Evolutionary conservation across 1,140 invertebrate species (phyloP).

Genomic region (Linepithema humile): DNA sequence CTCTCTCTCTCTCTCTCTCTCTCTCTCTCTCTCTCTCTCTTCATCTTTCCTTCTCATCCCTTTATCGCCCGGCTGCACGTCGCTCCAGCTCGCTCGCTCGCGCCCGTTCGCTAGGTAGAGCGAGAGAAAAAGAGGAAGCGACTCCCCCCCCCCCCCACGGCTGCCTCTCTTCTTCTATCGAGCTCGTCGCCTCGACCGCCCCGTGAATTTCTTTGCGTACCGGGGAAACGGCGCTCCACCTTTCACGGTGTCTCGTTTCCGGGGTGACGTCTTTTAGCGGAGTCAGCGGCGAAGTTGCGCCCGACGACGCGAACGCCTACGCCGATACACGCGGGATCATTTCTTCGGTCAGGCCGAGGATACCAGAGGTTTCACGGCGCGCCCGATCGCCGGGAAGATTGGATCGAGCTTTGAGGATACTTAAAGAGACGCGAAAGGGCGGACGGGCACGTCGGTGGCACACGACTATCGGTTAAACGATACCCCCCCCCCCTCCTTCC

Average conservation of each 20-base stretch:
- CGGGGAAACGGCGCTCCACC: slow-evolving; percentile 42
- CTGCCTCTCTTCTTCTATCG: not conserved
- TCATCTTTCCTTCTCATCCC: slow-evolving; percentile 14
- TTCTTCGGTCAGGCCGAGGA: not conserved
- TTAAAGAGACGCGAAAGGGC: slow-evolving; percentile 38
- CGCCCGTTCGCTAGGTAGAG: not conserved
- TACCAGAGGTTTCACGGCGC: not conserved
- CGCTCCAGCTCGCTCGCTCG: slow-evolving; percentile 23
- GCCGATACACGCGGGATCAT: slow-evolving; percentile 2
- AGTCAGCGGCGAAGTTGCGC: slow-evolving; percentile 59
- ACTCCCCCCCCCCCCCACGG: not conserved
- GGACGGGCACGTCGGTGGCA: not conserved
- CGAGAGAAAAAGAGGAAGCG: not conserved
- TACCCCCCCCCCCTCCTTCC: not conserved
- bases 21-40: not conserved
- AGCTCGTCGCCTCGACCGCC: slow-evolving; percentile 12
- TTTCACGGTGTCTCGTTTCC: slow-evolving; percentile 42
- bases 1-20: not conserved
- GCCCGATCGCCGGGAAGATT: not conserved
- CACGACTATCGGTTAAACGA: slow-evolving; percentile 35
- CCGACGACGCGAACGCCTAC: not conserved
- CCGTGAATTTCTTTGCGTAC: slow-evolving; percentile 56
- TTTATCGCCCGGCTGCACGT: slow-evolving; percentile 38
- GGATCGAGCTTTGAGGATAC: slow-evolving; percentile 10
- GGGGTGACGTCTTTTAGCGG: slow-evolving; percentile 59